These are phyloP conservation scores for Brachionichthys hirsutus DNA, from an alignment of 2,113 vertebrate species.

Conservation along the genomic window DNA sequence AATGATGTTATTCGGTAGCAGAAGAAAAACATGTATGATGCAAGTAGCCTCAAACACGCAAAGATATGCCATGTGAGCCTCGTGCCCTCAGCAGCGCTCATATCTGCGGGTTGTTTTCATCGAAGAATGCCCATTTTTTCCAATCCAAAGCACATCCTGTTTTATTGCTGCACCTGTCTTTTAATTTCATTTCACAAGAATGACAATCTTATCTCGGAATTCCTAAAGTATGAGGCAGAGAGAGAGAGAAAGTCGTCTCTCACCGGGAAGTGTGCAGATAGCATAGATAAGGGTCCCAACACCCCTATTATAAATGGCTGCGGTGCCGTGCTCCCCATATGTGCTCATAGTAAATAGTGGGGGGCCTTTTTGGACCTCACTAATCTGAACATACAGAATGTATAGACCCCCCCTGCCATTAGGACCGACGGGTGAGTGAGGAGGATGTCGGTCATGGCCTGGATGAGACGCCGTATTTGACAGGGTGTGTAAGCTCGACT, in stretches of 20 bases:
- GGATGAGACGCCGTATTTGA: conserved; percentile 61
- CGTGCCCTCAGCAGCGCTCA: conserved; percentile 36
- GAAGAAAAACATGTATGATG: conserved; percentile 14
- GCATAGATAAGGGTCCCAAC: conserved; percentile 58
- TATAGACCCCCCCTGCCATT: conserved; percentile 44
- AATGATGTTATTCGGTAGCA: no score
- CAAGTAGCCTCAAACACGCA: conserved; percentile 22
- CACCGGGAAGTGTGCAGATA: conserved; percentile 25
- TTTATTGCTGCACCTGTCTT: conserved; percentile 45
- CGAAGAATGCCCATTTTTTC: conserved; percentile 11
- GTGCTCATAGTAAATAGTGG: conserved; percentile 52
- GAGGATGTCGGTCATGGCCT: conserved; percentile 35
- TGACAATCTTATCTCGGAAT: conserved; percentile 55
- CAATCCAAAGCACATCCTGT: conserved; percentile 9
- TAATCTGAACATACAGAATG: conserved; percentile 61
- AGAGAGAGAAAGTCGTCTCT: conserved; percentile 32
- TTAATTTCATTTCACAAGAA: conserved; percentile 2
- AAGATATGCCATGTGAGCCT: conserved; percentile 56
- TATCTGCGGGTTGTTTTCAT: conserved; percentile 22
- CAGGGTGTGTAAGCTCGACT: conserved; percentile 45
- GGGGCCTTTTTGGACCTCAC: conserved; percentile 44
- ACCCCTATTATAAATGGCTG: conserved; percentile 48
- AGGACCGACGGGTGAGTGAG: conserved; percentile 30
- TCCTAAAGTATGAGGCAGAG: conserved; percentile 33
- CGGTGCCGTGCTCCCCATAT: conserved; percentile 23